Evolutionary conservation across 92 coral and sea anemone species (phyloP), one percentile per base, ranked within the genome.

Genomic region (Palythoa heliodiscus): DNA sequence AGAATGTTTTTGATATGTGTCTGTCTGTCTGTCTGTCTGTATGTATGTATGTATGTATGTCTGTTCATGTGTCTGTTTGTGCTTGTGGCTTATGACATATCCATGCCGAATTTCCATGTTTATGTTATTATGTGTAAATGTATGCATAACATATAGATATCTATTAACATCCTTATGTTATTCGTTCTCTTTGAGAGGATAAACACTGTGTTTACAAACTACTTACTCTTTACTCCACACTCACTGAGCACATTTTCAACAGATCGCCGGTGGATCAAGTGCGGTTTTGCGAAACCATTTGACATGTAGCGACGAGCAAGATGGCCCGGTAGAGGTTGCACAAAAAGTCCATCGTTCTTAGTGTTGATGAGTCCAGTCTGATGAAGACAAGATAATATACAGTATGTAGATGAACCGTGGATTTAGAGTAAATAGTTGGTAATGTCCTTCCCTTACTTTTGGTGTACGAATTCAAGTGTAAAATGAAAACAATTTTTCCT

Each of bases 291-390:
- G 19, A 78, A 89, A 11, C 74, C 63, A 10, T 71, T 77, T 48
- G 76, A 66, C 17, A 75, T 35, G 63, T 88, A 87, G 82, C 88
- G 89, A 11, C 79, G 89, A 38, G 95, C 95, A 67, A 94, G 66
- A 66, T 88, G 95, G 10, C 70, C 73, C 25, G 98, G 95, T 53
- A 94, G 86, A 4, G 98, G 98, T 38, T 87, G 98, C 1, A 94
- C 69, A 57, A 90, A 88, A 23, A 88, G 76, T 7, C 92, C 77
- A 5, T 90, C 88, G 3, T 88, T 91, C 63, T 76, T 74, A 3
- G 84, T 69, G 50, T 77, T 76, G 12, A 91, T 81, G 39, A 91
- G 77, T 24, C 93, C 93, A 2, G 89, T 61, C 93, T 91, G 71
- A 19, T 23, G 5, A 2, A 11, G 35, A 69, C 17, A 69, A 69